phyloP scores from a whole-genome alignment of 2,797 vertebrate genomes.

The Neolamprologus multifasciatus region DNA sequence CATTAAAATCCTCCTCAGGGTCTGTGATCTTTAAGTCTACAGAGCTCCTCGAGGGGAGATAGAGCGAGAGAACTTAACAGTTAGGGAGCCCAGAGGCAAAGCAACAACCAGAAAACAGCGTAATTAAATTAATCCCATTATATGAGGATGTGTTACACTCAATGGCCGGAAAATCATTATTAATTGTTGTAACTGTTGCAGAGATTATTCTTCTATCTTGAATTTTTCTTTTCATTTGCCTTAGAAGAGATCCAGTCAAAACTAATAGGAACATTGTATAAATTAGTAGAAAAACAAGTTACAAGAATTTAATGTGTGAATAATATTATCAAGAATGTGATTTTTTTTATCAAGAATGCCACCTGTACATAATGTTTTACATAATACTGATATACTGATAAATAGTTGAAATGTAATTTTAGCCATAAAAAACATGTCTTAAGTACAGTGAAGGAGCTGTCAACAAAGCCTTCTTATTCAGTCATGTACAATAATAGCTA shows the following conservation, averaged over 20 bases:
- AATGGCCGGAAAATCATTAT: constrained; percentile 25
- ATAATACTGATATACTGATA: not conserved
- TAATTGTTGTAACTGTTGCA: constrained; percentile 8
- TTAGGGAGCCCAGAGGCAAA: constrained; percentile 46
- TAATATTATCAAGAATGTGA: not conserved
- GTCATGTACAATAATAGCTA: not conserved
- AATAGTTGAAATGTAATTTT: not conserved
- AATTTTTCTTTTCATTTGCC: not conserved
- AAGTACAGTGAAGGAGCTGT: not conserved
- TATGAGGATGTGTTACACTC: constrained; percentile 39
- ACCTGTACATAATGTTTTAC: not conserved
- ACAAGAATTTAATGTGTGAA: not conserved
- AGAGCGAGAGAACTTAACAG: constrained; percentile 25
- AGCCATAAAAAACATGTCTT: not conserved
- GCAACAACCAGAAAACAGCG: constrained; percentile 45
- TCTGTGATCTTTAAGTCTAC: constrained; percentile 56
- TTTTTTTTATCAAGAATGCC: not conserved
- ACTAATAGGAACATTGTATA: not conserved
- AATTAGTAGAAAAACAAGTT: not conserved
- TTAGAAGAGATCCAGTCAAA: not conserved
- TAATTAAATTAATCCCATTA: constrained; percentile 57
- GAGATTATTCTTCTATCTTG: not conserved
- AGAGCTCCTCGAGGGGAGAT: constrained; percentile 44
- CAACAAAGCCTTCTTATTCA: not conserved
- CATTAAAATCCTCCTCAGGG: constrained; percentile 61